Percentiles rank a stretch among this genome's conserved stretches.
Evolutionary conservation across 2,113 vertebrate species (phyloP).

Genomic region (Lonchura striata): DNA sequence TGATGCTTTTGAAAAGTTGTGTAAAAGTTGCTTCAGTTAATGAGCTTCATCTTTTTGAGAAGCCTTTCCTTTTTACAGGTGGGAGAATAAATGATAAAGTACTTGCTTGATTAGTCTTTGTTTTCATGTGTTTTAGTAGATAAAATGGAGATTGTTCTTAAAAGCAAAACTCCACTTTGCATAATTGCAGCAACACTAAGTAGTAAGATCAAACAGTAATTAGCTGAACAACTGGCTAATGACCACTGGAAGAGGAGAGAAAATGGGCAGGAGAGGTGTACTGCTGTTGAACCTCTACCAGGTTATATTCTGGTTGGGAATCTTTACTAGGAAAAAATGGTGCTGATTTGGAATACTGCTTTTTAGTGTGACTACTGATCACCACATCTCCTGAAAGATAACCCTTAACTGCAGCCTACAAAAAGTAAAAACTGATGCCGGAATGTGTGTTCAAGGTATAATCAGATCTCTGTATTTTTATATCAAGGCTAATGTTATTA

Average conservation of each 20-base stretch:
- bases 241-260: not conserved
- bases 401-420: not conserved
- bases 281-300: not conserved
- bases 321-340: not conserved
- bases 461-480: not conserved
- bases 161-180: not conserved
- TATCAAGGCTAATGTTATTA: not conserved
- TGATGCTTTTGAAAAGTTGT: not conserved
- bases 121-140: not conserved
- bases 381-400: not conserved
- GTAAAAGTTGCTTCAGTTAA: not conserved
- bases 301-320: not conserved
- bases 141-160: not conserved
- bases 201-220: not conserved
- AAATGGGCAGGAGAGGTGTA: not conserved
- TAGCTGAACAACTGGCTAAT: not conserved
- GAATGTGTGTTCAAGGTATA: not conserved
- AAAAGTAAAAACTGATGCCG: not conserved
- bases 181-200: not conserved
- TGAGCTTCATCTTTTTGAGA: not conserved
- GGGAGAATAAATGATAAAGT: not conserved
- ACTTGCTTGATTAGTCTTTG: not conserved
- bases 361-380: not conserved
- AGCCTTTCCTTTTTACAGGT: not conserved
- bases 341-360: not conserved